phyloP scores from a whole-genome alignment of 2,888 invertebrate genomes.

The Stenolophus ochropezus region DNA sequence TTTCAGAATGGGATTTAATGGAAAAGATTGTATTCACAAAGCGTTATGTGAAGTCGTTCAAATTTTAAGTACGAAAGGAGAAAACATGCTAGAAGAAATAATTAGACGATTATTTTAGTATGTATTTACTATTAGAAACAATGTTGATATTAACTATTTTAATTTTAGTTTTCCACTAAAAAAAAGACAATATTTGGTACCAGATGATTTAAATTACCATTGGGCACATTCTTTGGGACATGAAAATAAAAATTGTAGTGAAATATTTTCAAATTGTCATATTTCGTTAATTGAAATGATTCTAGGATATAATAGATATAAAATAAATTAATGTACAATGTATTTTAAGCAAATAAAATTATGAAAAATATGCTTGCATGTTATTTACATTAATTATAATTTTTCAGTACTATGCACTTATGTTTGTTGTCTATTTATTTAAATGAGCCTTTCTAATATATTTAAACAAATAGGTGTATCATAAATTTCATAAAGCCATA shows the following conservation, averaged over 20 bases:
- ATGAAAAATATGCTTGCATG: background rate
- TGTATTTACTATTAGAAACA: background rate
- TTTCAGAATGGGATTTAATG: constrained; percentile 78
- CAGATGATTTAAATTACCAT: constrained; percentile 59
- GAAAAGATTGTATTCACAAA: constrained; percentile 80
- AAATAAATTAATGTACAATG: background rate
- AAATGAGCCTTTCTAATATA: constrained; percentile 1
- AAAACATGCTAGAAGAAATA: constrained; percentile 55
- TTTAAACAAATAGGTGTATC: too few relatives aligned
- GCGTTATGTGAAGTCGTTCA: constrained; percentile 82
- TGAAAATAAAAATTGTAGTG: constrained; percentile 34
- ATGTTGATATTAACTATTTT: background rate
- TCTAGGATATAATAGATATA: constrained; percentile 51
- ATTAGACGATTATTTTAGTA: constrained; percentile 49
- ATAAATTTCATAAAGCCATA: background rate
- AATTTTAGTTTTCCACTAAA: constrained; percentile 59
- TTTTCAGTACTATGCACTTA: too few relatives aligned
- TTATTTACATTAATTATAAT: background rate
- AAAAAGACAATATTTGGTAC: constrained; percentile 55
- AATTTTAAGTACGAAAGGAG: constrained; percentile 8
- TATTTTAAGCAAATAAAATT: background rate
- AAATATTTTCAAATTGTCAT: constrained; percentile 54
- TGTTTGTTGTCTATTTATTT: too few relatives aligned
- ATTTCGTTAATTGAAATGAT: constrained; percentile 55
- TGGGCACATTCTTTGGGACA: constrained; percentile 55